phyloP scores from a whole-genome alignment of 2,888 invertebrate species.

The Cenopis cana region DNA sequence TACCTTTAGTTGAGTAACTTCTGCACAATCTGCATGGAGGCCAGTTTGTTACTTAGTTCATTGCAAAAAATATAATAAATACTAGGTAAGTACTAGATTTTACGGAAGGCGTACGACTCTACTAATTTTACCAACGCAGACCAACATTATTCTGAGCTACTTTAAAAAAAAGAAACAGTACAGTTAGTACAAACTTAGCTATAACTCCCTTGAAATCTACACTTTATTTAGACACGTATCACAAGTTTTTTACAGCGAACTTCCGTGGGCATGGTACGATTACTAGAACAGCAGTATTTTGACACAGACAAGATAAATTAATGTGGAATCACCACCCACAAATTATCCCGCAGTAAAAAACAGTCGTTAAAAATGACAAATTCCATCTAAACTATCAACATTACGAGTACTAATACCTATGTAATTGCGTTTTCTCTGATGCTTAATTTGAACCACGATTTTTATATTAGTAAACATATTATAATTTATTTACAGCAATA shows the following conservation, averaged over 20 bases:
- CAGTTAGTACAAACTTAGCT: too few species aligned
- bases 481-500: conserved; percentile 32
- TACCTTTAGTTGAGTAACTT: too few species aligned
- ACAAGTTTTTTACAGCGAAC: not conserved
- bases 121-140: too few species aligned
- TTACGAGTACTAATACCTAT: conserved; percentile 7
- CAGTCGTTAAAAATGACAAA: conserved; percentile 12
- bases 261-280: not conserved
- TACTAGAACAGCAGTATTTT: not conserved
- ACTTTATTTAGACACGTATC: not conserved
- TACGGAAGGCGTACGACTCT: too few species aligned
- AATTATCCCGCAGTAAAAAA: conserved; percentile 3
- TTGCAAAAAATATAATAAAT: too few species aligned
- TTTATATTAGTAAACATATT: conserved; percentile 18
- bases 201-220: not conserved
- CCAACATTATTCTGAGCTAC: too few species aligned
- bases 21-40: too few species aligned
- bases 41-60: too few species aligned
- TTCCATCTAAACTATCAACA: conserved; percentile 9
- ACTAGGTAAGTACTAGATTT: too few species aligned
- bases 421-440: conserved; percentile 25
- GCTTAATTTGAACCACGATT: conserved; percentile 16
- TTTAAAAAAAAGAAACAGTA: too few species aligned
- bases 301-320: not conserved
- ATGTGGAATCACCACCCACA: not conserved